phyloP scores from a whole-genome alignment of 1,140 invertebrate genomes.

The Gryllus bimaculatus region DNA sequence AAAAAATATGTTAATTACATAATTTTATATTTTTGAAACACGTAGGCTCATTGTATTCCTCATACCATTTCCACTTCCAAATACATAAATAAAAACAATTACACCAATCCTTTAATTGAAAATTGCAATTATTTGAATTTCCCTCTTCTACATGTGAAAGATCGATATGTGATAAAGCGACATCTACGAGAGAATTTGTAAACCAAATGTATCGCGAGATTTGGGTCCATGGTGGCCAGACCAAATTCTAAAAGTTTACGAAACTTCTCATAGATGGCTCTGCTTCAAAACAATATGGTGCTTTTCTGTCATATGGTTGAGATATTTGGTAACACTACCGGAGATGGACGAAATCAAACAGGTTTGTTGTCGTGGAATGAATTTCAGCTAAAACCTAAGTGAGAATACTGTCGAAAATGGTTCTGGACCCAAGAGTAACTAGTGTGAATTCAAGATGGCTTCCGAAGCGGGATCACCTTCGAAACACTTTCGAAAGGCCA shows the following conservation, averaged over 20 bases:
- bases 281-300: not conserved
- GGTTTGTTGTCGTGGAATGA: not conserved
- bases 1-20: too few species aligned
- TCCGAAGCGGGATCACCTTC: not conserved
- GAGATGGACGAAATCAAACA: not conserved
- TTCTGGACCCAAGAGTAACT: not conserved
- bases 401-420: not conserved
- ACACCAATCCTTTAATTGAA: too few species aligned
- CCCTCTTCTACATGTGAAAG: too few species aligned
- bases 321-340: not conserved
- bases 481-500: not conserved
- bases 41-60: too few species aligned
- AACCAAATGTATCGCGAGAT: not conserved
- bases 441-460: too few species aligned
- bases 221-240: not conserved
- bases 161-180: not conserved
- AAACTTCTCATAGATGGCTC: not conserved
- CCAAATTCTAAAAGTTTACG: not conserved
- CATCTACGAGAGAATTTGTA: not conserved
- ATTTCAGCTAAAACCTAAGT: not conserved
- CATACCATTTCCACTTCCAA: too few species aligned
- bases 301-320: not conserved
- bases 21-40: too few species aligned
- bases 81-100: too few species aligned
- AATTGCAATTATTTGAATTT: too few species aligned